These are phyloP conservation scores for Schizotus pectinicornis DNA, from an alignment of 2,888 invertebrate genomes.

Conservation along the genomic window DNA sequence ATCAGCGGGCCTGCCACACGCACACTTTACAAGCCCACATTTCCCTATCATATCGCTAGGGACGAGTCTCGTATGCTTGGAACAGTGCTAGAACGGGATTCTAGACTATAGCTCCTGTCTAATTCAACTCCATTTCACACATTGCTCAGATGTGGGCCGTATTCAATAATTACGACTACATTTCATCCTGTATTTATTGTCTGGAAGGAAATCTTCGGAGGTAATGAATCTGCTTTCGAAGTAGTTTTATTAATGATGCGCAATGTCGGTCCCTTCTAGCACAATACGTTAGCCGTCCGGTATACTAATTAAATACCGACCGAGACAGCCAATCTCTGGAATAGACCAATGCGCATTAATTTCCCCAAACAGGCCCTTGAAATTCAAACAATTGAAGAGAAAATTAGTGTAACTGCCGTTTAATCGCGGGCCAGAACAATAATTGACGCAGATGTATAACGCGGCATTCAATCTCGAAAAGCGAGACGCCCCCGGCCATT, in stretches of 20 bases:
- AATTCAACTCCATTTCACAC: conserved; percentile 30
- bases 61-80: conserved; percentile 36
- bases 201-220: background rate
- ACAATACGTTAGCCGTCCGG: conserved; percentile 28
- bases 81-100: conserved; percentile 10
- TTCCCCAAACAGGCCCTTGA: conserved; percentile 29
- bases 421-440: background rate
- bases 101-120: conserved; percentile 19
- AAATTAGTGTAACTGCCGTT: background rate
- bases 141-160: conserved; percentile 4
- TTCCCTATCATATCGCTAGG: conserved; percentile 47
- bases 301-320: conserved; percentile 32
- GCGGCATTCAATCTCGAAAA: background rate
- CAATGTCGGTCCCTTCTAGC: conserved; percentile 1
- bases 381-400: conserved; percentile 2
- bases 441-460: background rate
- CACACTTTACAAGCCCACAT: conserved; percentile 46
- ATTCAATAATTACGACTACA: conserved; percentile 20
- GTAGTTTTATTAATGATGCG: conserved; percentile 19
- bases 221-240: conserved; percentile 2
- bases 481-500: background rate
- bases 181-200: background rate
- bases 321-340: conserved; percentile 43
- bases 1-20: conserved; percentile 47
- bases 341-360: conserved; percentile 46